Base-by-base conservation (phyloP, 2,113 vertebrate genomes). In the Tamias sibiricus region DNA sequence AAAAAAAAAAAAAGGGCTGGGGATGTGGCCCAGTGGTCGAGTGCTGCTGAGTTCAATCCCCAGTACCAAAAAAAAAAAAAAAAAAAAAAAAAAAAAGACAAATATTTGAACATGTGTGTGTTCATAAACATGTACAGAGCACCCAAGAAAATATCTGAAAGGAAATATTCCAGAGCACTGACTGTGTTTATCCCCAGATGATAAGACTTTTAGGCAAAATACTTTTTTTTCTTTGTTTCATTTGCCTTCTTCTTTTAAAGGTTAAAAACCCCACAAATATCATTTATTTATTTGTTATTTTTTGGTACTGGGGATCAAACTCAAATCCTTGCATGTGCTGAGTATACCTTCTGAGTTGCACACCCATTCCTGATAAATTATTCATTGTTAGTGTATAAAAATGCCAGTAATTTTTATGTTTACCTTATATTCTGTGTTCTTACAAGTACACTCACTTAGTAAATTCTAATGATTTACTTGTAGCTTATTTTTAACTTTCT, bases 41-140 rank as follows among this genome's bases (percentile, higher is more conserved):
- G n/a, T n/a, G n/a, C n/a, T n/a, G n/a, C n/a, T n/a, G n/a, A n/a
- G n/a, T n/a, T n/a, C n/a, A n/a, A n/a, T n/a, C n/a, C n/a, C n/a
- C n/a, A n/a, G n/a, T n/a, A n/a, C n/a, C n/a, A n/a, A n/a, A 77
- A 86, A 72, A 80, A 80, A 57, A 89, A 87, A 93, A 77, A 86
- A 72, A 80, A 80, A 57, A 89, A 87, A 93, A 77, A 86, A 72
- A 80, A 80, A 57, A 89, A 87, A 93, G 42, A 72, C 9, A 47
- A 64, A 87, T 37, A 54, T 71, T 68, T 62, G 68, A 68, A 85
- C 44, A 32, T 19, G 28, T 52, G 49, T 16, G 4, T 52, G 14
- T 4, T 52, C 57, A 0, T 10, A 24, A 9, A 40, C 24, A 26
- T 64, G 9, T 57, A 8, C 54, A 76, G 13, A 90, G 22, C n/a